Conservation (phyloP, 2,888 invertebrate species). For the Micropterix aruncella region DNA sequence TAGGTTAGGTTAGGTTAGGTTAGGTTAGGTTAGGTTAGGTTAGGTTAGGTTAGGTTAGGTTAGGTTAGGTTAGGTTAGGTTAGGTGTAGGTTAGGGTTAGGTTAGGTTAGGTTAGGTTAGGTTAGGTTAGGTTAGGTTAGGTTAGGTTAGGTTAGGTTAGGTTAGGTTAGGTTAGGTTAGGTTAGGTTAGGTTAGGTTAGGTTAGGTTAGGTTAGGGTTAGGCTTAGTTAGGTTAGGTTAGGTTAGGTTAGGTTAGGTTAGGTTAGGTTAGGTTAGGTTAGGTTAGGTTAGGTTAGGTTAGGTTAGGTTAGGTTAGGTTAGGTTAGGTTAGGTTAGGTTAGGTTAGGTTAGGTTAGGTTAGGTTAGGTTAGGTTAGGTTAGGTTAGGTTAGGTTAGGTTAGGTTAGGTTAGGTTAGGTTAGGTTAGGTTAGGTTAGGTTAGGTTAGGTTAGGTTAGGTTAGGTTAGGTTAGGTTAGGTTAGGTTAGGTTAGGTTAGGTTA, state of each 20-base stretch:
- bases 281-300: conserved; percentile 8
- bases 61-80: conserved; percentile 9
- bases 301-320: conserved; percentile 8
- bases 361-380: conserved; percentile 10
- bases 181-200: conserved; percentile 12
- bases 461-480: background rate
- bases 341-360: conserved; percentile 8
- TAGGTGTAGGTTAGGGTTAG: conserved; percentile 10
- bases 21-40: conserved; percentile 10
- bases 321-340: conserved; percentile 8
- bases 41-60: conserved; percentile 10
- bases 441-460: conserved; percentile 10
- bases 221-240: conserved; percentile 11
- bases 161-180: conserved; percentile 12
- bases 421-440: conserved; percentile 9
- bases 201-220: conserved; percentile 11
- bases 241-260: conserved; percentile 12
- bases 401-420: conserved; percentile 10
- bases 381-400: conserved; percentile 12
- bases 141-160: conserved; percentile 9
- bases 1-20: conserved; percentile 6
- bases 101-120: conserved; percentile 8
- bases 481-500: conserved; percentile 9
- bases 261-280: conserved; percentile 12
- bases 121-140: conserved; percentile 9